A percentile compares a stretch with the other conserved stretches of the same genome.
phyloP scores from a whole-genome alignment of 1,140 invertebrate genomes.

The Melanaphis sacchari region DNA sequence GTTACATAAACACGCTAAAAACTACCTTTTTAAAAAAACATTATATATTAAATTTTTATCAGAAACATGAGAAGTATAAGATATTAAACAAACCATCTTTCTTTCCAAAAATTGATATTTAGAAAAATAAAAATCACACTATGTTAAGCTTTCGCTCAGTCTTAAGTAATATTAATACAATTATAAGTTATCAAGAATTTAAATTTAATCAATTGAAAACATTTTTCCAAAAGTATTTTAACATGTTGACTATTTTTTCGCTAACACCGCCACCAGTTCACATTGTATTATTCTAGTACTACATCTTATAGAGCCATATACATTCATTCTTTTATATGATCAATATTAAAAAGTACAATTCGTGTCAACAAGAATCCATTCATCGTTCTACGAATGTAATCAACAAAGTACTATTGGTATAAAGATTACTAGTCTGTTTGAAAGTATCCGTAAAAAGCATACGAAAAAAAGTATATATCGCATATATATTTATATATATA shows the following conservation, averaged over 20 bases:
- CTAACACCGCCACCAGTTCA: neutral
- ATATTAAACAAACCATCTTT: too few species aligned
- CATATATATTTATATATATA: neutral
- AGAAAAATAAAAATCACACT: too few species aligned
- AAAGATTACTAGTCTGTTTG: neutral
- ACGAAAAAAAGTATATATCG: neutral
- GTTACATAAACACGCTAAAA: too few species aligned
- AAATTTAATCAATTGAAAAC: neutral
- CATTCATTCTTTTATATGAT: neutral
- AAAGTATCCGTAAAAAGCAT: neutral
- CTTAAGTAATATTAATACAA: neutral
- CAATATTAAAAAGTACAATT: neutral
- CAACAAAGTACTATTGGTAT: slow-evolving; percentile 19
- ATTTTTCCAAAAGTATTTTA: neutral
- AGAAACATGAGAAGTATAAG: too few species aligned
- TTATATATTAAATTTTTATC: too few species aligned
- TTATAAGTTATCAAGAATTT: neutral
- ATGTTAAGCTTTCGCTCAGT: neutral
- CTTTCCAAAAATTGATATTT: too few species aligned
- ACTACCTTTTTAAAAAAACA: too few species aligned
- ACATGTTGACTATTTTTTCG: neutral
- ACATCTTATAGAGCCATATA: neutral
- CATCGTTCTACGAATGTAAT: neutral
- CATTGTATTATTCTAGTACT: neutral
- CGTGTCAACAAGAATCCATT: neutral